Conservation (phyloP, 2,888 invertebrate species). For the Leuctra nigra region DNA sequence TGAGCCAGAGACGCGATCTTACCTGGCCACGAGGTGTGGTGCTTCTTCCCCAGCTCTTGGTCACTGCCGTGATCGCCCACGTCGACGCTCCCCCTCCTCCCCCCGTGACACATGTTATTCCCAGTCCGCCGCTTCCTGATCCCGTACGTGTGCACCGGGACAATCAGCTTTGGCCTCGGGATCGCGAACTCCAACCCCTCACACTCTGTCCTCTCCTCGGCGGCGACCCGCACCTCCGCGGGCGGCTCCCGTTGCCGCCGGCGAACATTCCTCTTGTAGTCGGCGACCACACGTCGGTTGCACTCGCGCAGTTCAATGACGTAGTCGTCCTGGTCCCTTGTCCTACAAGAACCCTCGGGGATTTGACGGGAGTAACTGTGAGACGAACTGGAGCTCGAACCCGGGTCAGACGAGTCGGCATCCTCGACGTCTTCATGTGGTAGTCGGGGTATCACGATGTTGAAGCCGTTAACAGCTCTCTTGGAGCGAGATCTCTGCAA, state of each 20-base stretch:
- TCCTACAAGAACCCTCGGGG: background rate
- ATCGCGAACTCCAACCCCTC: conserved; percentile 58
- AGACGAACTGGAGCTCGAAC: background rate
- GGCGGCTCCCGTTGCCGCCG: conserved; percentile 2
- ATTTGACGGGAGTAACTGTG: background rate
- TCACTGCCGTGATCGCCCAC: background rate
- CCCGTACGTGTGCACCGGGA: conserved; percentile 83
- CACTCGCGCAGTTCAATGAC: background rate
- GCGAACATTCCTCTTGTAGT: background rate
- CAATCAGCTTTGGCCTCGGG: conserved; percentile 78
- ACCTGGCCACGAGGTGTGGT: conserved; percentile 36
- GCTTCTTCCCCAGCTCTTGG: conserved; percentile 27
- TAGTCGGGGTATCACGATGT: conserved; percentile 3
- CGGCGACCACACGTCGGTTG: background rate
- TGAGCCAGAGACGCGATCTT: too few relatives aligned
- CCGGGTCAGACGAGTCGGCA: conserved; percentile 6
- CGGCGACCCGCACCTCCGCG: background rate
- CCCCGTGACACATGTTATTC: conserved; percentile 52
- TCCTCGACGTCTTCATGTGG: conserved; percentile 18
- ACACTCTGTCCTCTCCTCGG: conserved; percentile 4
- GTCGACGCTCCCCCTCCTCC: conserved; percentile 14
- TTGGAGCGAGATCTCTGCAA: conserved; percentile 4
- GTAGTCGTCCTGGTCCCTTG: background rate
- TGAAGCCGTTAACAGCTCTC: background rate
- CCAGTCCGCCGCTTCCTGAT: conserved; percentile 73